Evolutionary conservation across 2,797 vertebrate species (phyloP).

Genomic region (Alectoris magna): DNA sequence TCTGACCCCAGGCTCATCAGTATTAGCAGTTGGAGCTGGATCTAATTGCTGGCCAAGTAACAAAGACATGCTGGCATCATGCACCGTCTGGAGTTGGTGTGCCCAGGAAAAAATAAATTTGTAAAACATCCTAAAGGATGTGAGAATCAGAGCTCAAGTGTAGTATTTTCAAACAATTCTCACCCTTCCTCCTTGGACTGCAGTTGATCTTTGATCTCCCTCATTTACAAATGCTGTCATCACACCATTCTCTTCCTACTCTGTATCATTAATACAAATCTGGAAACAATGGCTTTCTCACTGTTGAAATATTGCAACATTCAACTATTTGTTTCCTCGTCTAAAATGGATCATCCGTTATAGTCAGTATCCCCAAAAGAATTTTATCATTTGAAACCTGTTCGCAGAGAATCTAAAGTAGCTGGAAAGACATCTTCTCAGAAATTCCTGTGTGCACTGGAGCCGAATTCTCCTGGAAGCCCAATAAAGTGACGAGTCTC

Average conservation of each 20-base stretch:
- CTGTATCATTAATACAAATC: constrained; percentile 63
- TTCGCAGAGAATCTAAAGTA: constrained; percentile 72
- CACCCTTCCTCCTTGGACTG: constrained; percentile 42
- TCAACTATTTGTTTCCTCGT: constrained; percentile 63
- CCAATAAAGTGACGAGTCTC: constrained; percentile 58
- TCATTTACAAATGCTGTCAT: constrained; percentile 59
- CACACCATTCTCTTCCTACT: constrained; percentile 34
- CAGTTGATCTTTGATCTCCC: constrained; percentile 47
- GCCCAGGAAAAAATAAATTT: not conserved
- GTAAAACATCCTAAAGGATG: not conserved
- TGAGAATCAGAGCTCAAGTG: not conserved
- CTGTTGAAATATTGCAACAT: constrained; percentile 65
- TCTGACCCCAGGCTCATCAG: not conserved
- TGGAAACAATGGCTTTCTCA: constrained; percentile 63
- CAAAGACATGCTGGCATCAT: not conserved
- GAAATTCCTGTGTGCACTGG: not conserved
- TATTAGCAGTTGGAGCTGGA: not conserved
- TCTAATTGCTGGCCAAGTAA: not conserved
- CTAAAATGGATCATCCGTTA: constrained; percentile 59
- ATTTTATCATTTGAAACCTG: constrained; percentile 72
- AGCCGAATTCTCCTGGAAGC: constrained; percentile 54
- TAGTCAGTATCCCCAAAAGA: constrained; percentile 68
- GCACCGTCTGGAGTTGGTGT: not conserved
- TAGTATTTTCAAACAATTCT: constrained; percentile 51
- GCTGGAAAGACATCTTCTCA: constrained; percentile 47